Evolutionary conservation across 2,888 invertebrate genomes (phyloP), one percentile per base, ranked within the genome.

Genomic region (Caenorhabditis imperialis): DNA sequence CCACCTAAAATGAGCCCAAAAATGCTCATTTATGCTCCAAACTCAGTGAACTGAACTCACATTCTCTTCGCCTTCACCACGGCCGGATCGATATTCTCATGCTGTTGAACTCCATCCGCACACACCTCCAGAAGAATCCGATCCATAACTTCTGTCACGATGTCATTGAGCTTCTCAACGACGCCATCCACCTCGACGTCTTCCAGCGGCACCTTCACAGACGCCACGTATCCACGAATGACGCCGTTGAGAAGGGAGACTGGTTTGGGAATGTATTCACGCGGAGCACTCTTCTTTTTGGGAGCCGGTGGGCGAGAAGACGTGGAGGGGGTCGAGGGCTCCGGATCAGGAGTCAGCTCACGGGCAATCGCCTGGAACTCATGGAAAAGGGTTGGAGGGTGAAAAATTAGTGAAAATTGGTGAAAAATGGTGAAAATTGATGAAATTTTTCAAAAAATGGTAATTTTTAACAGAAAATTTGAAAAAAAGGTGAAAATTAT

Each of bases 51-150:
- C n/a, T n/a, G n/a, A n/a, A 22, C 14, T 47, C 18, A 55, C 50
- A 37, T 48, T n/a, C n/a, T 37, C 38, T 74, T 69, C 1, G 57
- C 38, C 18, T 38, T 57, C 5, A 55, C 61, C 1, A 57, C 61
- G n/a, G 37, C 55, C 12, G 70, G 55, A 37, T 61, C 61, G 10
- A 70, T 53, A 37, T 58, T 37, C 27, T 63, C 71, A 40, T 75
- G 72, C 22, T 61, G 54, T 16, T 18, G 16, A n/a, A 81, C 65
- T 2, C 81, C 81, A 45, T 81, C 81, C 1, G 54, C 20, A 33
- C 81, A 81, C 6, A 81, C 77, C 48, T 55, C 42, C 16, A 67
- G 47, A 18, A 79, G 47, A 14, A 79, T 12, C 12, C 10, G n/a
- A 16, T 78, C 74, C 47, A 73, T 20, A 12, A 67, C 65, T 5